Evolutionary conservation across 2,888 invertebrate genomes (phyloP).

Genomic region (Machimus atricapillus): DNA sequence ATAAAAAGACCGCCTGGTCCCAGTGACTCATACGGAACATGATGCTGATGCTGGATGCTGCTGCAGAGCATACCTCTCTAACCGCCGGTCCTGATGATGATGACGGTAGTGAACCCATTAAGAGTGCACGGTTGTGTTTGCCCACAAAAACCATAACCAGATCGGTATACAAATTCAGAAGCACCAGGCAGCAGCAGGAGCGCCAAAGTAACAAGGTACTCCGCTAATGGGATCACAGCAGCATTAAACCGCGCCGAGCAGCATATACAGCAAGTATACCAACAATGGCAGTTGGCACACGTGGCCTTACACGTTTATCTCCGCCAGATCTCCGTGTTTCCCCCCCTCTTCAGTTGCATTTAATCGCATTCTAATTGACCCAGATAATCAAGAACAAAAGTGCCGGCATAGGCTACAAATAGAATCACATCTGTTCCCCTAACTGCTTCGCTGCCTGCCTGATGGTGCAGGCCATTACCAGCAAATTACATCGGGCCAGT

Average conservation of each 20-base stretch:
- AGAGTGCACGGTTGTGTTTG: background rate
- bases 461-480: background rate
- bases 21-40: background rate
- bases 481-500: background rate
- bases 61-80: background rate
- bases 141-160: background rate
- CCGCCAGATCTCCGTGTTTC: conserved; percentile 6
- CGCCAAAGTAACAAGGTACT: background rate
- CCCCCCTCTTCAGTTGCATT: background rate
- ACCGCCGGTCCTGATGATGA: background rate
- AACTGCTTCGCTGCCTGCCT: background rate
- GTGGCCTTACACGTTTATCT: conserved; percentile 26
- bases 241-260: background rate
- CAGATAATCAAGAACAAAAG: conserved; percentile 36
- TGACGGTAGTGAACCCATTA: background rate
- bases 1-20: background rate
- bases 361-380: conserved; percentile 46
- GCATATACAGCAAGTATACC: background rate
- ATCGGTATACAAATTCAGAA: background rate
- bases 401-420: conserved; percentile 13
- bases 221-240: background rate
- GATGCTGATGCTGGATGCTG: background rate
- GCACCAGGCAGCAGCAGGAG: background rate
- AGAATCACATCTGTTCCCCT: conserved; percentile 17
- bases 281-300: conserved; percentile 11